phyloP scores from a whole-genome alignment of 2,888 invertebrate species.

The Lamproptera curius region DNA sequence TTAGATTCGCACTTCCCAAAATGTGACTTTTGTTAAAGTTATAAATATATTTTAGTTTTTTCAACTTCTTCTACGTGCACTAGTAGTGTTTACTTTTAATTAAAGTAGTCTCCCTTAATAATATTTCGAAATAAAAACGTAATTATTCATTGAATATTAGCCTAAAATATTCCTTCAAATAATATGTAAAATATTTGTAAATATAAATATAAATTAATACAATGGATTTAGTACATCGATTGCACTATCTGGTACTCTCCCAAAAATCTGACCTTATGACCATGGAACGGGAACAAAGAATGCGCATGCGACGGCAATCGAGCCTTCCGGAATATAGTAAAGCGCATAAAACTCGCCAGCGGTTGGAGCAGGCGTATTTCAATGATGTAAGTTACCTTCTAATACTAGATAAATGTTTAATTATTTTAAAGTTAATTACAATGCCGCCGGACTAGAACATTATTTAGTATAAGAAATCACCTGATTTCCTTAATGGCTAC shows the following conservation, averaged over 20 bases:
- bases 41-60: not conserved
- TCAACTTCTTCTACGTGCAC: too few species aligned
- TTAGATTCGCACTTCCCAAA: conserved; percentile 1
- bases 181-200: not conserved
- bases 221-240: conserved; percentile 72
- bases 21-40: conserved; percentile 10
- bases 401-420: too few species aligned
- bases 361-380: conserved; percentile 65
- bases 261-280: conserved; percentile 75
- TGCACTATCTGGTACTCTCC: conserved; percentile 71
- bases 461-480: too few species aligned
- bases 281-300: conserved; percentile 68
- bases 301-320: conserved; percentile 67
- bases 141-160: too few species aligned
- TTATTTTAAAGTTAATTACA: too few species aligned
- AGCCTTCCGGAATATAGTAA: conserved; percentile 72
- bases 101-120: too few species aligned
- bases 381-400: conserved; percentile 59
- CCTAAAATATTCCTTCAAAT: not conserved
- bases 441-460: too few species aligned
- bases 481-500: too few species aligned
- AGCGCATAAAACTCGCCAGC: conserved; percentile 58
- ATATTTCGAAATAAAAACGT: too few species aligned
- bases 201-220: conserved; percentile 17
- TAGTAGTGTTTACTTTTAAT: too few species aligned